Conservation (phyloP, 2,113 vertebrate species). For the Hirundichthys speculiger region DNA sequence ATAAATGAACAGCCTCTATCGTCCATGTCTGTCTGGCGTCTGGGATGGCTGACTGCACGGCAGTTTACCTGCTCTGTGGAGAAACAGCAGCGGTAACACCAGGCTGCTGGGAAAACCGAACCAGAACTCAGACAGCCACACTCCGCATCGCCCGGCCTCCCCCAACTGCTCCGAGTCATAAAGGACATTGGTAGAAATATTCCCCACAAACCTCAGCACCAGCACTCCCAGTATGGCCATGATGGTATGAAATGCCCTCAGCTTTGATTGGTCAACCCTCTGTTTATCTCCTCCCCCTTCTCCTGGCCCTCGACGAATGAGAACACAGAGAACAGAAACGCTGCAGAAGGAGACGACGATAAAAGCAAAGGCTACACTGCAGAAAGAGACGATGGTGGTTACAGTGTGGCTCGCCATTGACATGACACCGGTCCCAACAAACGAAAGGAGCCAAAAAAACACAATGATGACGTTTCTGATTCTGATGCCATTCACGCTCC, state of each 20-base stretch:
- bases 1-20: too few species aligned
- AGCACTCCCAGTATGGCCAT: not conserved
- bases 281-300: not conserved
- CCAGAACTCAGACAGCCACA: not conserved
- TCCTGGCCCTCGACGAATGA: not conserved
- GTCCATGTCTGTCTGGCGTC: too few species aligned
- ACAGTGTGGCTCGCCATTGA: not conserved
- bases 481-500: not conserved
- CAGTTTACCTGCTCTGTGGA: not conserved
- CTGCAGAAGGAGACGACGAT: not conserved
- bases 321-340: not conserved
- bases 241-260: conserved; percentile 6
- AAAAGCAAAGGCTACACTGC: not conserved
- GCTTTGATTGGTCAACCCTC: conserved; percentile 3
- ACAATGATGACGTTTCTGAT: not conserved
- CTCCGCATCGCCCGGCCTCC: not conserved
- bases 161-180: not conserved
- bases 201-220: not conserved
- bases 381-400: not conserved
- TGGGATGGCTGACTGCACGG: too few species aligned
- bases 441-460: not conserved
- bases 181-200: rapidly evolving
- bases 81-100: not conserved
- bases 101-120: conserved; percentile 10
- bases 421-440: not conserved